phyloP scores from a whole-genome alignment of 1,140 invertebrate species.

The Magallana angulata region DNA sequence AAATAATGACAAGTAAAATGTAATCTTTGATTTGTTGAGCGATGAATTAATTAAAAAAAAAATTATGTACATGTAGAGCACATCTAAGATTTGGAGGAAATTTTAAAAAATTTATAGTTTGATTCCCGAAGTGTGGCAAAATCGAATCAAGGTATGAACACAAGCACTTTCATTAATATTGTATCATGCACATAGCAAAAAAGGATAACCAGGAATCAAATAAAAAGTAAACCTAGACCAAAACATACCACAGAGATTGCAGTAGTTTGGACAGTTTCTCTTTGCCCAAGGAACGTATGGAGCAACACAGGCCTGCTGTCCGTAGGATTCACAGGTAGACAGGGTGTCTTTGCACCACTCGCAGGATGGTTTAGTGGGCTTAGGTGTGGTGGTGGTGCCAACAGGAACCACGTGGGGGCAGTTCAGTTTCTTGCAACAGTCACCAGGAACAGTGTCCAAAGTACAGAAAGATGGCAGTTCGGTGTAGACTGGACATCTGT shows the following conservation, averaged over 20 bases:
- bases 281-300: slow-evolving; percentile 62
- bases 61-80: no score
- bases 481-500: slow-evolving; percentile 63
- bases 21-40: no score
- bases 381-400: slow-evolving; percentile 7
- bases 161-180: no score
- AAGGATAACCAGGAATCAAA: background rate
- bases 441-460: slow-evolving; percentile 49
- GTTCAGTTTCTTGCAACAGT: slow-evolving; percentile 50
- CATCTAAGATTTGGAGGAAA: no score
- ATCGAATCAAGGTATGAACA: no score
- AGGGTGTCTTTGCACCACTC: slow-evolving; percentile 60
- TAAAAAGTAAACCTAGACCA: background rate
- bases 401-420: background rate
- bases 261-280: slow-evolving; percentile 65
- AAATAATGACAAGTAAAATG: no score
- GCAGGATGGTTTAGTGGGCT: slow-evolving; percentile 41
- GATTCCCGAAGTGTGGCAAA: no score
- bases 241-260: slow-evolving; percentile 63
- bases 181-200: no score
- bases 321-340: slow-evolving; percentile 59
- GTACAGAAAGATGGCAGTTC: slow-evolving; percentile 58
- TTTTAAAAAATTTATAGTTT: no score
- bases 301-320: slow-evolving; percentile 53
- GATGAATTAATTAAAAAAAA: no score